Evolutionary conservation across 2,797 vertebrate genomes (phyloP).

Genomic region (Microchirus variegatus): DNA sequence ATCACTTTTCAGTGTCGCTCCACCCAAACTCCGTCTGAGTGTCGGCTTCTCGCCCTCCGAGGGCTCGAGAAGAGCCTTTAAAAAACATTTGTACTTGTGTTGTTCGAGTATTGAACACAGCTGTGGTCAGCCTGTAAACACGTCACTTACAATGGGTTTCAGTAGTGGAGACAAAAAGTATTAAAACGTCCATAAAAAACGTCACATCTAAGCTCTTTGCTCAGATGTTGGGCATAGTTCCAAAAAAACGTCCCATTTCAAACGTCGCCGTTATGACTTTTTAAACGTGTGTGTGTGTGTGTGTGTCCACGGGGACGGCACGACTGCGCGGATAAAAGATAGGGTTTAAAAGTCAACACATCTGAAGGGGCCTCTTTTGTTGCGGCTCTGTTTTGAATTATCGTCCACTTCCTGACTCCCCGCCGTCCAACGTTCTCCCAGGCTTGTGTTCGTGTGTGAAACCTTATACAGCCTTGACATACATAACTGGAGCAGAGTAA

Average conservation of each 20-base stretch:
- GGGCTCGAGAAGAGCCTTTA: background rate
- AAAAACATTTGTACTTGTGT: background rate
- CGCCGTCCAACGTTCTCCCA: constrained; percentile 49
- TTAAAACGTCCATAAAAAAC: constrained; percentile 6
- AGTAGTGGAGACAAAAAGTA: background rate
- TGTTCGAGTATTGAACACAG: background rate
- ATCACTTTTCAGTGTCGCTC: background rate
- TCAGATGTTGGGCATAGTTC: constrained; percentile 1
- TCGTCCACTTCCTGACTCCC: constrained; percentile 73
- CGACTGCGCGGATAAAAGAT: constrained; percentile 34
- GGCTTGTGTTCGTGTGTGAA: constrained; percentile 58
- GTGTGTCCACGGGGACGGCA: constrained; percentile 24
- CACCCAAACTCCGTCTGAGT: background rate
- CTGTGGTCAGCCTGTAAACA: constrained; percentile 2
- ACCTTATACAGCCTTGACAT: constrained; percentile 67
- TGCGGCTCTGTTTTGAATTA: constrained; percentile 78
- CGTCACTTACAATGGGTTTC: background rate
- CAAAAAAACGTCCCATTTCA: constrained; percentile 22
- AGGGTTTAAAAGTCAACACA: constrained; percentile 53
- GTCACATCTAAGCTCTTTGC: background rate
- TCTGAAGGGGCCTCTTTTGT: constrained; percentile 55
- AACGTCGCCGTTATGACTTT: constrained; percentile 19
- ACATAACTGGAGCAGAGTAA: constrained; percentile 58
- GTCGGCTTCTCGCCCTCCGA: background rate
- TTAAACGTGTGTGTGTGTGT: background rate